Percentiles rank a stretch among this genome's conserved stretches.
Conservation (phyloP, 2,888 invertebrate genomes). For the Anthophora plumipes region DNA sequence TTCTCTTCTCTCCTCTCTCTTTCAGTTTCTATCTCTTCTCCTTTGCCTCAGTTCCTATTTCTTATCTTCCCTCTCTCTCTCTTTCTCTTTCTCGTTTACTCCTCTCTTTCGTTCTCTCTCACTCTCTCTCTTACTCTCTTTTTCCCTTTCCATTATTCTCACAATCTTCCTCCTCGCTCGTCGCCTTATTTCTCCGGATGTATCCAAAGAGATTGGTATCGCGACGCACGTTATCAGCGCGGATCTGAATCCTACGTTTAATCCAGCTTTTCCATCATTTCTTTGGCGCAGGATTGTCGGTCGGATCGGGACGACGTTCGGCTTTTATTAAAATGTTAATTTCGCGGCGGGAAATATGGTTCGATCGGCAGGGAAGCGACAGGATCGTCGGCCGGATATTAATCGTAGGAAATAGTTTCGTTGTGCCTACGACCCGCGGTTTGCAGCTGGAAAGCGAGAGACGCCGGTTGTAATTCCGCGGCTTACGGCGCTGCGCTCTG, state of each 20-base stretch:
- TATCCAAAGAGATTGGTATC: conserved; percentile 48
- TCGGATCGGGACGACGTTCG: neutral
- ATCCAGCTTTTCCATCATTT: conserved; percentile 53
- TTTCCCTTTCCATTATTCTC: neutral
- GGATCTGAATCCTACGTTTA: conserved; percentile 35
- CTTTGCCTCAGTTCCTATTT: too few relatives aligned
- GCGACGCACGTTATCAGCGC: conserved; percentile 39
- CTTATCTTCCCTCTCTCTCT: too few relatives aligned
- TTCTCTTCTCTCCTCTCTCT: neutral
- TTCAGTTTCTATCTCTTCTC: too few relatives aligned
- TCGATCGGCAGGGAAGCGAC: conserved; percentile 18
- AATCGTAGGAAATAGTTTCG: conserved; percentile 45
- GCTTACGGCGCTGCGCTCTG: conserved; percentile 13
- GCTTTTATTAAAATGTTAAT: conserved; percentile 56
- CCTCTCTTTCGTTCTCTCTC: too few relatives aligned
- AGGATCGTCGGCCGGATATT: conserved; percentile 24
- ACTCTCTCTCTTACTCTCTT: too few relatives aligned
- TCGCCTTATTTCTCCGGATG: conserved; percentile 24
- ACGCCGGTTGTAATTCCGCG: neutral
- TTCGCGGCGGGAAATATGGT: conserved; percentile 18
- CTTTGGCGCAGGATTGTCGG: conserved; percentile 21
- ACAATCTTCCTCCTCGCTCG: conserved; percentile 1
- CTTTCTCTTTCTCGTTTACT: too few relatives aligned
- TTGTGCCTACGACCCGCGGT: neutral
- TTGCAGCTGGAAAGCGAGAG: neutral